phyloP scores from a whole-genome alignment of 2,797 vertebrate species.

The Falco columbarius region DNA sequence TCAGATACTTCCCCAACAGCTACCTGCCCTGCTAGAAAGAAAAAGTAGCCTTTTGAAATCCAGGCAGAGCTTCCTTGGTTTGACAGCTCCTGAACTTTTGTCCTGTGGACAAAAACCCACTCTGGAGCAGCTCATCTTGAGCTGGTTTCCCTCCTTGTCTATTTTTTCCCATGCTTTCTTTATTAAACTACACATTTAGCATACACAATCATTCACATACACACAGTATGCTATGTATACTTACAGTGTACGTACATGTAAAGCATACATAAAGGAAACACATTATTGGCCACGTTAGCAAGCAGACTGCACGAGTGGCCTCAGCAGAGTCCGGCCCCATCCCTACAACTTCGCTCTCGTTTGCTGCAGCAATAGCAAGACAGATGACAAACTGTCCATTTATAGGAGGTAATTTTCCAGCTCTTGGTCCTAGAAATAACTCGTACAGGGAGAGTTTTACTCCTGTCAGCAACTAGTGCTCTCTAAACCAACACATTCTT shows the following conservation, averaged over 20 bases:
- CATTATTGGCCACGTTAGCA: accelerated
- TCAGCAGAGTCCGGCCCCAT: neutral
- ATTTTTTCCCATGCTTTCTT: neutral
- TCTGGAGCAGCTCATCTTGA: neutral
- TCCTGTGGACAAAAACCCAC: neutral
- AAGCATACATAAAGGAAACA: neutral
- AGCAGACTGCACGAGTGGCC: neutral
- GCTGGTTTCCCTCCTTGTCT: neutral
- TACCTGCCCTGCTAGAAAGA: neutral
- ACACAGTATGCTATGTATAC: neutral
- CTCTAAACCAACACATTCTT: neutral
- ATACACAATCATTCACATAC: neutral
- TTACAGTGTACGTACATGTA: neutral
- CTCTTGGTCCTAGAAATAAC: neutral
- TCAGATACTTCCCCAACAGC: neutral
- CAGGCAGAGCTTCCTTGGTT: neutral
- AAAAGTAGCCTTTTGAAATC: neutral
- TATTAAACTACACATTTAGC: neutral
- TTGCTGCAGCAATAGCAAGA: neutral
- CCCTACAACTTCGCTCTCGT: neutral
- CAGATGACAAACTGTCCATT: accelerated
- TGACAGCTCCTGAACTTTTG: neutral
- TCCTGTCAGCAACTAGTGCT: neutral
- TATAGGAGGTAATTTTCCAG: neutral
- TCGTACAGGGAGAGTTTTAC: neutral